Evolutionary conservation across 2,113 vertebrate genomes (phyloP), one percentile per base, ranked within the genome.

Genomic region (Reinhardtius hippoglossoides): DNA sequence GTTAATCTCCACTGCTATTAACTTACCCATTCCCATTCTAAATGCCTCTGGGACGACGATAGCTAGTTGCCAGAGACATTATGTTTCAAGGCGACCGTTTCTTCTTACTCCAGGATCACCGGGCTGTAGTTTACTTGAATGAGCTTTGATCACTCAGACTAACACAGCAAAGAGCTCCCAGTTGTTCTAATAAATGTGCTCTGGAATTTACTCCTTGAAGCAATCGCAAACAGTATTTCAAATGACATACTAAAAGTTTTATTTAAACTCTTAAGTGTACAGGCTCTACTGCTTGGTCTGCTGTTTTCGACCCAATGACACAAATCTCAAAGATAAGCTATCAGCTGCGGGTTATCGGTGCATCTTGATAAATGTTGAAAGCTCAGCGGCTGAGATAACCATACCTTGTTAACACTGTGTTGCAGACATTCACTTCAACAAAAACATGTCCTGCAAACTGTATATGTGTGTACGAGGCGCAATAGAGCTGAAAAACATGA

Each of bases 331-430:
- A 56, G 67, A 81, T 71, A 66, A 70, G 68, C 50, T 61, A 58
- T 72, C 57, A 27, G 31, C 74, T 60, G 74, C 23, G 1, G 52
- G 71, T 23, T 79, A 44, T 75, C 69, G 60, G 68, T 67, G 60
- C 42, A 54, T 80, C 58, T 70, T 61, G 16, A 66, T 68, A 52
- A 55, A 78, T 71, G 71, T 67, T 60, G 18, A 71, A 79, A 82
- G 60, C 27, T 57, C 1, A 23, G 23, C 52, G 20, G 35, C 70
- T 69, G 40, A 63, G 26, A n/a, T 58, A 85, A 74, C 57, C 40
- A 21, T 24, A 78, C 31, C 42, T 80, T 75, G 69, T 86, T 78
- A 82, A 27, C 35, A 44, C 9, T 71, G 16, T 48, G 54, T 69
- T 60, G 65, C 62, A 84, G 67, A 56, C 8, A 66, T 59, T 64